Evolutionary conservation across 2,113 vertebrate genomes (phyloP).

Genomic region (Hoplias malabaricus): DNA sequence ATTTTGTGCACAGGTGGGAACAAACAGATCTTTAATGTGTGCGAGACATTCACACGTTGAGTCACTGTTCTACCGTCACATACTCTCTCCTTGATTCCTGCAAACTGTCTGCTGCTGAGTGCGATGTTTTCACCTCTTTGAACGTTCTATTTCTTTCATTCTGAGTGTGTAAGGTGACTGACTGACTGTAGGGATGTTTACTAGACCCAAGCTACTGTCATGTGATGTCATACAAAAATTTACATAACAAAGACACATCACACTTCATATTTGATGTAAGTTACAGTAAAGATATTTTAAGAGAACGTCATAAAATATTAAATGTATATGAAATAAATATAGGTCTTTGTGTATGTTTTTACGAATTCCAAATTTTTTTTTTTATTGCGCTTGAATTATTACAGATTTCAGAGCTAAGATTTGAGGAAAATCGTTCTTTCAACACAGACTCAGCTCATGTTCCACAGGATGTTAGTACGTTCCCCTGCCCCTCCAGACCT

Average conservation of each 20-base stretch:
- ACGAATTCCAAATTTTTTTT: too few species aligned
- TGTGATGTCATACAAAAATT: too few species aligned
- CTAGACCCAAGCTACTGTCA: not conserved
- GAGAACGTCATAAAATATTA: too few species aligned
- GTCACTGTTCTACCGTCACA: slow-evolving; percentile 39
- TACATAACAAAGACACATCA: too few species aligned
- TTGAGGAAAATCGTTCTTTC: not conserved
- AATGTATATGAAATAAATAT: too few species aligned
- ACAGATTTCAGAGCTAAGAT: not conserved
- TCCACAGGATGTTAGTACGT: slow-evolving; percentile 65
- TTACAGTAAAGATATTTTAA: too few species aligned
- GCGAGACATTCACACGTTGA: slow-evolving; percentile 37
- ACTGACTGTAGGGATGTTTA: not conserved
- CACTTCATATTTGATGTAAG: too few species aligned
- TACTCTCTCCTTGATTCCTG: slow-evolving; percentile 9
- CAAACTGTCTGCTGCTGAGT: not conserved
- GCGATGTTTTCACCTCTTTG: slow-evolving; percentile 26
- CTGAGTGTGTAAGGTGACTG: not conserved
- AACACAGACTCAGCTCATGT: slow-evolving; percentile 39
- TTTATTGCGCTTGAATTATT: too few species aligned
- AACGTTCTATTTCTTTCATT: slow-evolving; percentile 29
- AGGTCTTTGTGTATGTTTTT: too few species aligned
- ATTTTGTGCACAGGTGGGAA: slow-evolving; percentile 45
- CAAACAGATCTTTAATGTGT: slow-evolving; percentile 36
- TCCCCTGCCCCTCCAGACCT: slow-evolving; percentile 24